Evolutionary conservation across 2,113 vertebrate genomes (phyloP), one percentile per base, ranked within the genome.

Genomic region (Nothoprocta pentlandii): DNA sequence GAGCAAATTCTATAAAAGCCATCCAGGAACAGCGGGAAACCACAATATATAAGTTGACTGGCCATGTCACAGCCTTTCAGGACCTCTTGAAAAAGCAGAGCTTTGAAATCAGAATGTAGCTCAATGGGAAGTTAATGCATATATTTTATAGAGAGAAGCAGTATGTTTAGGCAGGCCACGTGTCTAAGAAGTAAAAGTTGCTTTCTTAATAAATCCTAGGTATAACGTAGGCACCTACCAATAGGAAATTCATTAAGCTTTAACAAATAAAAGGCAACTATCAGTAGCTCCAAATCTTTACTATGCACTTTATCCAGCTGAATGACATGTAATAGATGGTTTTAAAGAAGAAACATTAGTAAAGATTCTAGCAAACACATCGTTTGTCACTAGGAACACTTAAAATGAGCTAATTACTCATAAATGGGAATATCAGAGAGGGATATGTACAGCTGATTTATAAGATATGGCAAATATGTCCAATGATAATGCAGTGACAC

Each of bases 391-490:
- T 20, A 16, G 34, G 53, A 83, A 51, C 36, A 47, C 46, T 68
- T 32, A 6, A 41, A 30, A 67, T 22, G 16, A 67, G 61, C 58
- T 49, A 17, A 58, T 36, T 17, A 41, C 10, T 20, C 11, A 10
- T 7, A 34, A 32, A 36, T 9, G 4, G n/a, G 59, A 16, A 34
- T 51, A 61, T n/a, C 7, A 11, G 53, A 71, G n/a, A 62, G 67
- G 34, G 17, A 89, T 13, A 10, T 0, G 0, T 0, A 8, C 46
- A 68, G 64, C 42, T 73, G 62, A 42, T n/a, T 15, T 53, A 44
- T 41, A 75, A 21, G 1, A 5, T 4, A 12, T 0, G 79, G 78
- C 49, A 36, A 64, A 64, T 62, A 34, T 7, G 69, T 4, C 49
- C 63, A 62, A 59, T 11, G 59, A 15, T 16, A 39, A 4, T 62